A percentile compares a stretch with the other conserved stretches of the same genome.
Conservation (phyloP, 2,113 vertebrate genomes). For the Catharus bicknelli region DNA sequence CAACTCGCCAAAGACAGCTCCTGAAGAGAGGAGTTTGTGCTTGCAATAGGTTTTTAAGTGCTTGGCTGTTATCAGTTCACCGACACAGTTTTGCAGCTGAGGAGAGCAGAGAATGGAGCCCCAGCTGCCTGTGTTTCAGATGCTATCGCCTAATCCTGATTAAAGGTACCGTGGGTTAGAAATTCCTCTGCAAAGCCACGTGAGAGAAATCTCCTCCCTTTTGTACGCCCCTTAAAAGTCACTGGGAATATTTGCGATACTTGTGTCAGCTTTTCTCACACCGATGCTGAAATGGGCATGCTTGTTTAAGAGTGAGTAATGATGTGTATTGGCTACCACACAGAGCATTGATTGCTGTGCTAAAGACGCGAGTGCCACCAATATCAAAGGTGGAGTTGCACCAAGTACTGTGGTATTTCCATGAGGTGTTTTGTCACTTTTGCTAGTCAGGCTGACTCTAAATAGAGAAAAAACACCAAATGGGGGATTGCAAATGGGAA, state of each 20-base stretch:
- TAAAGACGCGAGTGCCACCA: not conserved
- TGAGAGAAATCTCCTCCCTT: not conserved
- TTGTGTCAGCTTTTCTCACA: not conserved
- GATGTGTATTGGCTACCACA: not conserved
- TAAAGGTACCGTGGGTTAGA: not conserved
- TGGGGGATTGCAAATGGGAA: accelerated
- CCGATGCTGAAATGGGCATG: not conserved
- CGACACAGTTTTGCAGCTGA: not conserved
- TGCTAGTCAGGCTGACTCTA: not conserved
- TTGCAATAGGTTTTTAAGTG: not conserved
- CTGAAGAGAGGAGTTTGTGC: not conserved
- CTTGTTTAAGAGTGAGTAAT: not conserved
- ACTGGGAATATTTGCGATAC: accelerated
- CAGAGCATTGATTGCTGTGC: not conserved
- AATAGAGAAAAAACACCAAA: not conserved
- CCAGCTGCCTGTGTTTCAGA: not conserved
- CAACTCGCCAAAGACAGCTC: not conserved
- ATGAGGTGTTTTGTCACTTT: not conserved
- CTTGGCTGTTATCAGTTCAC: not conserved
- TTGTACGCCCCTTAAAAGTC: accelerated
- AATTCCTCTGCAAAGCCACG: not conserved
- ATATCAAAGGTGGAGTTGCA: not conserved
- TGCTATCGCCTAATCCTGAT: not conserved
- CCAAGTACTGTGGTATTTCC: not conserved
- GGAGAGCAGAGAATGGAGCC: not conserved